Evolutionary conservation across 2,888 invertebrate genomes (phyloP), one percentile per base, ranked within the genome.

Genomic region (Phyllotreta striolata): DNA sequence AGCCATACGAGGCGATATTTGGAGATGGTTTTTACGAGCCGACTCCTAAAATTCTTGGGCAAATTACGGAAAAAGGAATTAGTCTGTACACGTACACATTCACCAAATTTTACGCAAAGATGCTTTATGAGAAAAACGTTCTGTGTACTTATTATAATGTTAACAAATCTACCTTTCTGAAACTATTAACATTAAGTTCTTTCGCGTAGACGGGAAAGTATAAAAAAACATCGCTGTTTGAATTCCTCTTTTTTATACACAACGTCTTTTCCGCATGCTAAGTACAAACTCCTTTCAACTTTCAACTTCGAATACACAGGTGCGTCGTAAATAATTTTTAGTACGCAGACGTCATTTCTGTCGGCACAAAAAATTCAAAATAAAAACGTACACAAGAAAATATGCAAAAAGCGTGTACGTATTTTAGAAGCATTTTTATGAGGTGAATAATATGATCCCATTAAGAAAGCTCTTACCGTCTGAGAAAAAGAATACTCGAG

Each of bases 401-500:
- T 72, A 69, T 73, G 68, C 72, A 41, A 55, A 55, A 55, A 55
- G 55, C 61, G 71, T 76, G 74, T 75, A 75, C 75, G 73, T 74
- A 73, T 75, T 75, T 75, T 73, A 70, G 68, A 71, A 69, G 71
- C 70, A 74, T 75, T 76, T 77, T 77, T 75, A 76, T 73, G 75
- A 69, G 73, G 72, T 75, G 75, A 77, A 75, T 75, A 77, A 77
- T 76, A 76, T 73, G 74, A 72, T 67, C 65, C 74, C 74, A 76
- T 78, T 76, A 77, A 71, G 68, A 69, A 72, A 73, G 77, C 78
- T 77, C 77, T 77, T 75, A 78, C 73, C 10, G 38, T 35, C 46
- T 55, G 34, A 49, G 49, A 35, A 49, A 49, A 49, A 35, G 49
- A 35, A 49, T 49, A n/a, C 34, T 35, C 34, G 6, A 49, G 35